Conservation (phyloP, 2,797 vertebrate genomes). For the Notamacropus eugenii region DNA sequence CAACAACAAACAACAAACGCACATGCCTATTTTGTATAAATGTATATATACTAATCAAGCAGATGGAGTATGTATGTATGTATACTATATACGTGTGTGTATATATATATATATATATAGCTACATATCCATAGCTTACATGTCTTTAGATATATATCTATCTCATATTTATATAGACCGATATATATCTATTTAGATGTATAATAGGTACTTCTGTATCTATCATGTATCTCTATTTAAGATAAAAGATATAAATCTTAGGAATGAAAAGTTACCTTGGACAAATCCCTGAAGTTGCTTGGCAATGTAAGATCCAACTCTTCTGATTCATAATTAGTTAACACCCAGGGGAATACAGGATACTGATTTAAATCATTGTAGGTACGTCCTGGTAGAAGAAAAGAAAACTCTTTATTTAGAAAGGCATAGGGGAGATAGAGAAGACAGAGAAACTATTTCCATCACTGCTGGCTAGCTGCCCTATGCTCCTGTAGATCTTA, state of each 20-base stretch:
- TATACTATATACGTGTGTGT: neutral
- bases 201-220: neutral
- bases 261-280: slow-evolving; percentile 90
- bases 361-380: slow-evolving; percentile 99
- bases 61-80: neutral
- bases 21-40: neutral
- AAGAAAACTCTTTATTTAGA: slow-evolving; percentile 31
- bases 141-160: neutral
- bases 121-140: neutral
- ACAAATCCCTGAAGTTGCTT: slow-evolving; percentile 99
- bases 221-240: neutral
- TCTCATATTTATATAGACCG: neutral
- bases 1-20: neutral
- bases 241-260: neutral
- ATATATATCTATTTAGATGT: neutral
- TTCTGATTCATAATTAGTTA: slow-evolving; percentile 97
- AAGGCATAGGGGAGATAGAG: neutral
- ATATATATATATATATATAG: neutral
- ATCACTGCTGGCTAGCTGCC: neutral
- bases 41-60: neutral
- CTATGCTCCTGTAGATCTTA: slow-evolving; percentile 7
- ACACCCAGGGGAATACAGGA: slow-evolving; percentile 98
- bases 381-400: slow-evolving; percentile 89
- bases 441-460: slow-evolving; percentile 14
- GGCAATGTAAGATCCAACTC: slow-evolving; percentile 98